Evolutionary conservation across 2,888 invertebrate species (phyloP), one percentile per base, ranked within the genome.

Genomic region (Ryuthela nishihirai): DNA sequence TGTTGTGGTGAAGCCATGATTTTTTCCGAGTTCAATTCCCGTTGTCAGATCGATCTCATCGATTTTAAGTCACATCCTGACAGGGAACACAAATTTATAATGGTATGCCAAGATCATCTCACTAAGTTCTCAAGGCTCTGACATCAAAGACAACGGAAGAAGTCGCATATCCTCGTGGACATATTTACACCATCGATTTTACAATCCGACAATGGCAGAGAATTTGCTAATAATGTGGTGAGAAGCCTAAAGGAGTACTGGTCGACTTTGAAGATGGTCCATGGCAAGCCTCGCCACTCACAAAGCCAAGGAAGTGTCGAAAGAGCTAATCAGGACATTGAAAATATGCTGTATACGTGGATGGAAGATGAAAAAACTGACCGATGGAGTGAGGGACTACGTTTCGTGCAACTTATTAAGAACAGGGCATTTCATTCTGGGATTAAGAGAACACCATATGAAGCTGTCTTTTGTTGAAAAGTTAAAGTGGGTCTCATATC

Each of bases 21-120:
- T 43, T 38, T 29, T 26, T 21, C 38, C 20, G 35, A 50, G 12
- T 35, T 49, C 29, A 42, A 26, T 26, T 32, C n/a, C 34, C 29
- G 45, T 25, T 49, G 40, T 25, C 44, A 66, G 45, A 61, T 66
- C n/a, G 64, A 67, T 49, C 47, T 68, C 21, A 64, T 67, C 26
- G 65, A 67, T 44, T 48, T 48, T 17, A 64, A 67, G 41, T 42
- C 49, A 35, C 47, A 59, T 38, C 52, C 53, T 20, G 65, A 67
- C 59, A 56, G 56, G 26, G 36, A 46, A 7, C 62, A 40, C 35
- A 62, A 58, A 43, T 67, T 65, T 43, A 46, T 67, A 25, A 34
- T 68, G 24, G 60, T 56, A 15, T 68, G 67, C 43, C 65, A 67
- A 55, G 66, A 68, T 40, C 64, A 65, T 29, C 55, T 54, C n/a